Percentiles rank a stretch among this genome's conserved stretches.
phyloP scores from a whole-genome alignment of 2,113 vertebrate species.

The Emydocephalus ijimae region DNA sequence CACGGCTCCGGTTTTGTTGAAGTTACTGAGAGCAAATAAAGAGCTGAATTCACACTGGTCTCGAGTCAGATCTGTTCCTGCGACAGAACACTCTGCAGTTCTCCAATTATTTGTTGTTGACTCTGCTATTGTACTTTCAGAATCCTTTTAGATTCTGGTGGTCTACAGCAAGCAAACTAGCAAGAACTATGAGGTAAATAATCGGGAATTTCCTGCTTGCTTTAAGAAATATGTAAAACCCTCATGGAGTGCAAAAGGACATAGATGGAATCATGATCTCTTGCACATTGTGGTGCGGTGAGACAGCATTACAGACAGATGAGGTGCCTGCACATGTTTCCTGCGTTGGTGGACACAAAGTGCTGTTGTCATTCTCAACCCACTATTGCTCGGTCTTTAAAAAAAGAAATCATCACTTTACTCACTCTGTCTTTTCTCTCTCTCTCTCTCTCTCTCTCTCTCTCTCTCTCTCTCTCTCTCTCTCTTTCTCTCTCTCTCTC shows the following conservation, averaged over 20 bases:
- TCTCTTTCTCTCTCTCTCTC: background rate
- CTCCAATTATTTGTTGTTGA: background rate
- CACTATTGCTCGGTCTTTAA: slow-evolving; percentile 51
- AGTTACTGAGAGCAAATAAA: no score
- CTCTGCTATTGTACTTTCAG: background rate
- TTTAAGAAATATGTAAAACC: background rate
- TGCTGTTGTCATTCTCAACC: slow-evolving; percentile 39
- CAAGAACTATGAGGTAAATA: background rate
- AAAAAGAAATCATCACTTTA: slow-evolving; percentile 56
- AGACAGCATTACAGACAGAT: slow-evolving; percentile 18
- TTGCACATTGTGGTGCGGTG: background rate
- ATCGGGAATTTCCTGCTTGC: background rate
- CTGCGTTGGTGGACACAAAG: slow-evolving; percentile 41
- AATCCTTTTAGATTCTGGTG: background rate
- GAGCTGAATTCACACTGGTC: no score
- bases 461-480: background rate
- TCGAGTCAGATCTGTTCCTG: no score
- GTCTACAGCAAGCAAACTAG: background rate
- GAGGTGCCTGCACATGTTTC: slow-evolving; percentile 37
- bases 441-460: background rate
- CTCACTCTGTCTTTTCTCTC: background rate
- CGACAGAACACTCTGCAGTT: background rate
- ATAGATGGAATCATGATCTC: background rate
- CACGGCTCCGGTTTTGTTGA: no score
- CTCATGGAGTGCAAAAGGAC: background rate